A percentile compares a stretch with the other conserved stretches of the same genome.
phyloP scores from a whole-genome alignment of 2,797 vertebrate genomes.

The Pitangus sulphuratus region DNA sequence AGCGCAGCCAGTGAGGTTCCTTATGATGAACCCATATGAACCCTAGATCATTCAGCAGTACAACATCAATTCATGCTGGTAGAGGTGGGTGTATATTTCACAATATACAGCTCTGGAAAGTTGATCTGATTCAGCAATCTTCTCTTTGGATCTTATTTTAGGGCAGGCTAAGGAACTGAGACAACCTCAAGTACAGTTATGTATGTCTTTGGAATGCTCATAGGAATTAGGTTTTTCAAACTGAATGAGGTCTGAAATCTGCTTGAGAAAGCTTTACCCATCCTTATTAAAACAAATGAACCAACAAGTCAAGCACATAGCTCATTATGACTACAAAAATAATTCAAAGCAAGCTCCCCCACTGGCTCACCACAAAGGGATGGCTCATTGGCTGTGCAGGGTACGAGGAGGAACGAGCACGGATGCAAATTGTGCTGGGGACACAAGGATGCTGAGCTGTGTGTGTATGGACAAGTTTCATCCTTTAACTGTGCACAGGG shows the following conservation, averaged over 20 bases:
- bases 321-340: neutral
- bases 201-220: neutral
- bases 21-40: neutral
- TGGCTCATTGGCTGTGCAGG: neutral
- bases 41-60: neutral
- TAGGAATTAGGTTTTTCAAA: neutral
- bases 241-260: constrained; percentile 30
- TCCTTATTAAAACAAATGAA: constrained; percentile 50
- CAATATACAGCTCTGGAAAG: neutral
- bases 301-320: neutral
- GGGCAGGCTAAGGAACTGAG: neutral
- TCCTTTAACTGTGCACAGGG: neutral
- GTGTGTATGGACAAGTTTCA: neutral
- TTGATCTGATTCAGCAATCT: neutral
- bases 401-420: neutral
- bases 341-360: neutral
- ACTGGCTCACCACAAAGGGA: neutral
- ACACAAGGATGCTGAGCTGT: neutral
- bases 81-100: neutral
- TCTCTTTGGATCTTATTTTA: neutral
- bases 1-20: neutral
- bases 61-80: neutral
- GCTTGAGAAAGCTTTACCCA: constrained; percentile 13
- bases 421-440: neutral
- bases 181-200: neutral